Evolutionary conservation across 2,888 invertebrate genomes (phyloP).

Genomic region (Acutogordius australiensis): DNA sequence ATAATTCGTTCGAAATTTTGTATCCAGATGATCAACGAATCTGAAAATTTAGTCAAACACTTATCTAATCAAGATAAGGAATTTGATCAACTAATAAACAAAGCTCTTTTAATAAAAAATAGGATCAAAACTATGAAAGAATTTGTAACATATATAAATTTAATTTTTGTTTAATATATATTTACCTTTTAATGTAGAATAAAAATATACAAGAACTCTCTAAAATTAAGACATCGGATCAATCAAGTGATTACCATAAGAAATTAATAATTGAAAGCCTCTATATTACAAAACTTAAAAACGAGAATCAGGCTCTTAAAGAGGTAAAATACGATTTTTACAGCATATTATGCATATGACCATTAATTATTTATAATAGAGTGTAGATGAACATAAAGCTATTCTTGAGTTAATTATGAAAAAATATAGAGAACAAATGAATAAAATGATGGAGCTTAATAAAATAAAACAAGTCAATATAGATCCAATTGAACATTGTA

Average conservation of each 20-base stretch:
- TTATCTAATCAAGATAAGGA: not conserved
- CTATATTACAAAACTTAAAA: slow-evolving; percentile 2
- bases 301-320: not conserved
- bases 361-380: slow-evolving; percentile 9
- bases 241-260: not conserved
- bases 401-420: not conserved
- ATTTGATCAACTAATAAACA: slow-evolving; percentile 4
- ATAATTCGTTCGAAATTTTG: too few relatives aligned
- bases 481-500: slow-evolving; percentile 8
- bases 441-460: not conserved
- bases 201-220: not conserved
- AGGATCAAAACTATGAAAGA: not conserved
- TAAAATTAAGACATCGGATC: not conserved
- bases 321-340: not conserved
- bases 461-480: slow-evolving; percentile 5
- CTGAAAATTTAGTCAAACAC: slow-evolving; percentile 5
- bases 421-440: slow-evolving; percentile 1
- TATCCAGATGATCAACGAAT: not conserved
- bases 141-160: not conserved
- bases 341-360: not conserved
- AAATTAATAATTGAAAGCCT: slow-evolving; percentile 1
- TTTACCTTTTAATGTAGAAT: not conserved
- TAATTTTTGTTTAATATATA: not conserved
- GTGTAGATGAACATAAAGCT: not conserved
- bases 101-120: not conserved